phyloP scores from a whole-genome alignment of 2,888 invertebrate species.

The Brenthis ino region DNA sequence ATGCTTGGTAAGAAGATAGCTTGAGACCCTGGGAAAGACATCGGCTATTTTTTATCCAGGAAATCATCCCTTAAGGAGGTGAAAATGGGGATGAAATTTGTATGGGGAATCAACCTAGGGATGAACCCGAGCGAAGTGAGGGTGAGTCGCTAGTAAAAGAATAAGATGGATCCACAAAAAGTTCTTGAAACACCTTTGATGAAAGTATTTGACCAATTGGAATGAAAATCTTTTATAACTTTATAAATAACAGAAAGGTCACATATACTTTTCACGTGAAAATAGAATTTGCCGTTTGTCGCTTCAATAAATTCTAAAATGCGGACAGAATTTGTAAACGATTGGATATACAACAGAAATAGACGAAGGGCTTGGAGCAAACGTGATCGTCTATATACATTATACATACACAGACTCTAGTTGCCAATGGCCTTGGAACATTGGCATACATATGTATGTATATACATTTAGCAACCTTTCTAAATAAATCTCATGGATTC shows the following conservation, averaged over 20 bases:
- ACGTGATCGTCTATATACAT: conserved; percentile 52
- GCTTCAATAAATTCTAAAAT: conserved; percentile 24
- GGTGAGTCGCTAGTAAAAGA: no score
- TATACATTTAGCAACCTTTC: conserved; percentile 39
- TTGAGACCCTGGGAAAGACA: no score
- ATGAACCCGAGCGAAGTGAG: no score
- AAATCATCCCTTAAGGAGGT: no score
- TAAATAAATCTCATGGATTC: neutral
- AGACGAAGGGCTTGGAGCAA: conserved; percentile 44
- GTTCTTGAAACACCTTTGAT: neutral
- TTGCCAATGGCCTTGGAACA: conserved; percentile 58
- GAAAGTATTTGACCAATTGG: neutral
- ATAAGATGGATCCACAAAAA: no score
- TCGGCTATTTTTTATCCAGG: no score
- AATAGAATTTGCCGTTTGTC: conserved; percentile 15
- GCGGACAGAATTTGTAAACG: conserved; percentile 25
- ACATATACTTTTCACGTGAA: neutral
- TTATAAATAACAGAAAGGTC: neutral
- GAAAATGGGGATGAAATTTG: no score
- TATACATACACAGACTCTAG: conserved; percentile 51
- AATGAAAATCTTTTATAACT: neutral
- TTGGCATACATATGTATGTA: conserved; percentile 47
- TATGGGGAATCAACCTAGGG: no score
- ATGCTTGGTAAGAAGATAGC: no score
- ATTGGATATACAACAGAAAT: conserved; percentile 27